Evolutionary conservation across 92 coral and sea anemone species (phyloP), one percentile per base, ranked within the genome.

Genomic region (Heteractis magnifica): DNA sequence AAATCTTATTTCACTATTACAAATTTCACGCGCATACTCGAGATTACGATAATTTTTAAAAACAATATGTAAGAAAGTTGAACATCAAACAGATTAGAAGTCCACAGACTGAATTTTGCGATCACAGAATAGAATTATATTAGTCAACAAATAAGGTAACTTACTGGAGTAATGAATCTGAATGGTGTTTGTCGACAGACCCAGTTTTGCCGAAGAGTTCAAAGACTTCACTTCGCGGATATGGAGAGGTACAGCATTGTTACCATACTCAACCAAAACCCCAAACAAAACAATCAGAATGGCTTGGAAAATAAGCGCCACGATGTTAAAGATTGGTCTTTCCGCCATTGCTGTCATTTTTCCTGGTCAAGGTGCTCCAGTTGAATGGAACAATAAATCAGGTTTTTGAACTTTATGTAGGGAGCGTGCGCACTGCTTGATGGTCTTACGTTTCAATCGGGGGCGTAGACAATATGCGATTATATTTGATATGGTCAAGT

Each of bases 241-340:
- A 19, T 91, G 87, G 26, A 77, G 82, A 8, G 98, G 94, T 4
- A 87, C 84, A n/a, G 94, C 94, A 23, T 93, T 87, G 53, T 85
- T 88, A 6, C 95, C 98, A 74, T 93, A 95, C 34, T 91, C 91
- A 20, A 88, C 94, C 64, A 93, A 79, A 49, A 71, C 86, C 19
- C 85, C 93, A 64, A 95, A 95, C 55, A 95, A 18, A n/a, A 86
- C 82, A n/a, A 95, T 86, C 41, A 93, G 72, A 23, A 90, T 10
- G 65, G 88, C 70, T 86, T 95, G 98, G 59, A 95, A 87, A 18
- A 82, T 50, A 6, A 90, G 74, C 26, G 88, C 82, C 16, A 86
- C 79, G 77, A 93, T 71, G 52, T 93, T 84, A 82, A 95, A 94
- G 4, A 79, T 85, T 49, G 77, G 76, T 26, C 23, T 68, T 0